These are phyloP conservation scores for Zonotrichia leucophrys DNA, from an alignment of 2,113 vertebrate species.

Conservation along the genomic window DNA sequence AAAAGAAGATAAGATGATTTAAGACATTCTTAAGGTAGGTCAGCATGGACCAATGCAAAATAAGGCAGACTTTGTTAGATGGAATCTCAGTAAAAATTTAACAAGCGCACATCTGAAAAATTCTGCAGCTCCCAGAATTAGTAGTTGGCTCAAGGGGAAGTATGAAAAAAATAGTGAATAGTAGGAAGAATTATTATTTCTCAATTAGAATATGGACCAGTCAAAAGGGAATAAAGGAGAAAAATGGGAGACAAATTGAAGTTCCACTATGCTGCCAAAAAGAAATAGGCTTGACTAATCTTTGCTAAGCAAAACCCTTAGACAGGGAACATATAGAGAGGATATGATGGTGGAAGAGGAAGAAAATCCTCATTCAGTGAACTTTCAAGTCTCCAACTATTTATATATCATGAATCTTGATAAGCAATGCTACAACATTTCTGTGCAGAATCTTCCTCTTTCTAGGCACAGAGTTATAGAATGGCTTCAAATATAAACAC, in stretches of 20 bases:
- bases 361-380: background rate
- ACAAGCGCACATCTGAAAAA: background rate
- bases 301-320: background rate
- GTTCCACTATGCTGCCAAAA: background rate
- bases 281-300: background rate
- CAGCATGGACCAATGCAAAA: background rate
- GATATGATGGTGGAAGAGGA: background rate
- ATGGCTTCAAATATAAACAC: background rate
- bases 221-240: background rate
- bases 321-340: background rate
- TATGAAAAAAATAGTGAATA: background rate
- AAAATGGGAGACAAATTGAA: background rate
- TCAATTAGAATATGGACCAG: background rate
- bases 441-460: background rate
- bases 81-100: background rate
- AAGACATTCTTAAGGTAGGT: background rate
- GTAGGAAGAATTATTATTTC: background rate
- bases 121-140: background rate
- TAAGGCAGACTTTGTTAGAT: background rate
- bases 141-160: background rate
- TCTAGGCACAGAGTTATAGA: background rate
- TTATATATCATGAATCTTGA: background rate
- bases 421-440: background rate
- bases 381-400: background rate
- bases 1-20: background rate